These are phyloP conservation scores for Cirrhinus molitorella DNA, from an alignment of 2,797 vertebrate genomes.

Conservation along the genomic window DNA sequence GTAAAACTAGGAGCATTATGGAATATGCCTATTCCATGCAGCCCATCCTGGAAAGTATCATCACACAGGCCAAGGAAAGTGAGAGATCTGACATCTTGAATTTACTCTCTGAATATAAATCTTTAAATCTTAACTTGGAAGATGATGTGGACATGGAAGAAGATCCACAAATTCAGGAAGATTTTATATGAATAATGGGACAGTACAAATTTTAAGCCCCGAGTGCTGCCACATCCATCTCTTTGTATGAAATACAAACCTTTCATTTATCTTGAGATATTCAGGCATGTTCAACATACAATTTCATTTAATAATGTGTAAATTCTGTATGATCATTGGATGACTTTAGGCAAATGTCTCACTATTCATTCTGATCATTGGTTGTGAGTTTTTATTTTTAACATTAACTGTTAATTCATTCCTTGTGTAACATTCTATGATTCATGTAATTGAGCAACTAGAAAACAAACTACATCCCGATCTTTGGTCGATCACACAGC, in stretches of 20 bases:
- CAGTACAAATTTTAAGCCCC: neutral
- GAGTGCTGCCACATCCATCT: neutral
- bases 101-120: neutral
- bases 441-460: too few relatives aligned
- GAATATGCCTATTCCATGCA: constrained; percentile 54
- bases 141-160: neutral
- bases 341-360: neutral
- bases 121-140: neutral
- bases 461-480: too few relatives aligned
- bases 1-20: constrained; percentile 14
- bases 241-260: neutral
- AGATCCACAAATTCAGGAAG: neutral
- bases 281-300: neutral
- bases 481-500: neutral
- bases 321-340: neutral
- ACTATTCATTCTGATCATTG: neutral
- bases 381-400: neutral
- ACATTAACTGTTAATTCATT: neutral
- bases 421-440: neutral
- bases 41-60: constrained; percentile 14
- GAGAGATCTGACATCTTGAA: constrained; percentile 10
- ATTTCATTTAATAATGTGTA: neutral
- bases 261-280: neutral
- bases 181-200: neutral
- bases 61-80: constrained; percentile 30